Evolutionary conservation across 2,113 vertebrate species (phyloP), one percentile per base, ranked within the genome.

Genomic region (Gobio gobio): DNA sequence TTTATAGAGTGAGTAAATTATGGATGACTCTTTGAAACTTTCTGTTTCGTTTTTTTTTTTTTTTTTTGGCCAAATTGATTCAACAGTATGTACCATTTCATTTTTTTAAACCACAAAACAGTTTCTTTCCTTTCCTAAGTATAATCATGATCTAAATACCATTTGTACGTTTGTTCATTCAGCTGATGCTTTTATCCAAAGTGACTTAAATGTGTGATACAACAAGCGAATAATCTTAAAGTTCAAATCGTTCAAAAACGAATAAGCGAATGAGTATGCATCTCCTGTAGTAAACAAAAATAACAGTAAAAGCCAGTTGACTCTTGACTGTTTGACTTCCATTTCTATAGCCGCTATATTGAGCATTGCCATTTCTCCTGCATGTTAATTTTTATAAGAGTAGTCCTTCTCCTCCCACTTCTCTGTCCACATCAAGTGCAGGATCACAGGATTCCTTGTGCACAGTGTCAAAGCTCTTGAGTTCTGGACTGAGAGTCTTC

Each of bases 401-500:
- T 0, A 47, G 14, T 76, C 47, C 24, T 18, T 56, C 74, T 76
- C 26, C 16, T 76, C 49, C 66, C 9, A 40, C 18, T 70, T 43
- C 20, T 43, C 66, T 43, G 47, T 54, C 14, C 47, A 59, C 51
- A 77, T 56, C 49, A 59, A 78, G 51, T 40, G 18, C 54, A 56
- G 13, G 18, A 22, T 56, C 54, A 56, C 18, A 8, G 7, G 18
- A 56, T 56, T 56, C 54, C 20, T 56, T 56, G 20, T 22, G 51
- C 33, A 40, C 20, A 36, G 4, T 40, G 29, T 29, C 47, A 8
- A 76, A 51, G 47, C 26, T 51, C 16, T 29, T 20, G 51, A 54
- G 33, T 59, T n/a, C 54, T 24, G 56, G 54, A 78, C 76, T 43
- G 33, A 78, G 3, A 29, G 74, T 16, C 87, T 85, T 87, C 75